Evolutionary conservation across 2,888 invertebrate species (phyloP), one percentile per base, ranked within the genome.

Genomic region (Troides aeacus): DNA sequence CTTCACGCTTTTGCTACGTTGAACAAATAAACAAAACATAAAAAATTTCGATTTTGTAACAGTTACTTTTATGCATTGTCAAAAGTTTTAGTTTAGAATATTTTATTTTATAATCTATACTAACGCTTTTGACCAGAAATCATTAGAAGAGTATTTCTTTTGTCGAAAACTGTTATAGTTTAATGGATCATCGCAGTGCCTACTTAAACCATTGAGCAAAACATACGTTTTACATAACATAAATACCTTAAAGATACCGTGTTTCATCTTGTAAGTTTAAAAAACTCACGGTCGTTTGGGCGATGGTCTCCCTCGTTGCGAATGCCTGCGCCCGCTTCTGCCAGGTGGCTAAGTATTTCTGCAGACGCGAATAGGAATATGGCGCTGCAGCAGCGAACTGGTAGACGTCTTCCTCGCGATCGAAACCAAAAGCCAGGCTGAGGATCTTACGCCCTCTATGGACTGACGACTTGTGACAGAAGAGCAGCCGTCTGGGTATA

Each of bases 341-440:
- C 93, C 93, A 93, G 2, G 94, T 87, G 56, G 96, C 95, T 73
- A 99, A 90, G 88, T 98, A 97, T 59, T 96, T 95, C 87, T 99
- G 97, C 65, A 97, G 93, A 68, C 97, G 93, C 0, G 97, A 96
- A 87, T 99, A 99, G n/a, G 98, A 97, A 85, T 99, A 99, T 0
- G 99, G 99, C 72, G 97, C 97, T 39, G 97, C 96, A 78, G 99
- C 94, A 1, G 98, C 95, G 88, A 99, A 99, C 84, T 99, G 99
- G 83, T 98, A 99, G 1, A 97, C 95, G 80, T 99, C 99, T 77
- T 98, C 98, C 84, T 99, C 98, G 68, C 95, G 95, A 86, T 99
- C 99, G 83, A 99, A 99, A 36, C 96, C 96, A 85, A 99, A 99
- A 0, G 97, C 96, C 83, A 99, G 96, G 80, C 98, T 98, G 71